Conservation (phyloP, 2,113 vertebrate genomes). For the Melanerpes formicivorus region DNA sequence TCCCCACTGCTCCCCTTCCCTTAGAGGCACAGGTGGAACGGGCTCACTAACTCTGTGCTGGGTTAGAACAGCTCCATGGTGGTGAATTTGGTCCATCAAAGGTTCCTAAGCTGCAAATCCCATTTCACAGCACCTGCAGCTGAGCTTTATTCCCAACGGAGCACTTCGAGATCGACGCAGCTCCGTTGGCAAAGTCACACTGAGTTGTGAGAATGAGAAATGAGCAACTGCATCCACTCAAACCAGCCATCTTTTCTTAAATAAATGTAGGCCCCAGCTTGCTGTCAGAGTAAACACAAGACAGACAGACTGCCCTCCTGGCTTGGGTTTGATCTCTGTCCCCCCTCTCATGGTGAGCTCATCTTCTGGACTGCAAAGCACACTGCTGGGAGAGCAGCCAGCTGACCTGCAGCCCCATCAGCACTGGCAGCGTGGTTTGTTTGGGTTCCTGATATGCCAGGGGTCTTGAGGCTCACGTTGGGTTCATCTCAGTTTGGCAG, state of each 20-base stretch:
- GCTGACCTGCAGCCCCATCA: background rate
- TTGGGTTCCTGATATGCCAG: slow-evolving; percentile 48
- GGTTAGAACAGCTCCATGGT: background rate
- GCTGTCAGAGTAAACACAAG: background rate
- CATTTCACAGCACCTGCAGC: background rate
- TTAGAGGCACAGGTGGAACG: background rate
- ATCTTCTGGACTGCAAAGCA: background rate
- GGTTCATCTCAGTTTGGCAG: background rate
- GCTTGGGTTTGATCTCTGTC: background rate
- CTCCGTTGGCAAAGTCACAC: rapidly evolving
- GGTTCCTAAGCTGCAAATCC: background rate
- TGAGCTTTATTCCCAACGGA: background rate
- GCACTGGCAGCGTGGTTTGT: background rate
- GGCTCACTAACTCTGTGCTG: background rate
- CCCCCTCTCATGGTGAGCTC: background rate
- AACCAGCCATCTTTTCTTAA: background rate
- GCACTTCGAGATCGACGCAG: rapidly evolving
- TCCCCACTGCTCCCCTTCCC: background rate
- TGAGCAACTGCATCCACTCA: background rate
- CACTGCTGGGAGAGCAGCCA: slow-evolving; percentile 40
- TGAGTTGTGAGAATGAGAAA: background rate
- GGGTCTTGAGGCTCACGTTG: slow-evolving; percentile 41
- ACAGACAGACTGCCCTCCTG: background rate
- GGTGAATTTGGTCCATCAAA: background rate
- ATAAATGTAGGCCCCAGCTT: background rate